Percentiles rank a stretch among this genome's conserved stretches.
Conservation (phyloP, 2,797 vertebrate genomes). For the Melanotaenia maccullochi region DNA sequence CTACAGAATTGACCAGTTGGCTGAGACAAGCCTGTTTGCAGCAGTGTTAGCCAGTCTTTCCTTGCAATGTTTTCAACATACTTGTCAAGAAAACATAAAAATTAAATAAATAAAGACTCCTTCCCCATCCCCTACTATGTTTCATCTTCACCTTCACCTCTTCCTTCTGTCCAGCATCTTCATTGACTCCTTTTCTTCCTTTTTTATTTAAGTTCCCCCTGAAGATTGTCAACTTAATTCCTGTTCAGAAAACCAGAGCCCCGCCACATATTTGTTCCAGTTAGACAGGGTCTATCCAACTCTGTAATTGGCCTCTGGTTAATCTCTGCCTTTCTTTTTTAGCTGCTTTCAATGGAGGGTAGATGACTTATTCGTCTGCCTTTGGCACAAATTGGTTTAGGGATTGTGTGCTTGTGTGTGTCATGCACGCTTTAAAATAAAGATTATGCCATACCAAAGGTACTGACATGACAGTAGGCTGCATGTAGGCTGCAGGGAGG, state of each 20-base stretch:
- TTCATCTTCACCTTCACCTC: background rate
- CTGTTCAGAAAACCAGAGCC: constrained; percentile 50
- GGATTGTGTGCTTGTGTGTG: constrained; percentile 33
- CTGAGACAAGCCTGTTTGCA: no score
- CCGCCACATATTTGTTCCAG: constrained; percentile 69
- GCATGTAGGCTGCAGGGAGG: constrained; percentile 7
- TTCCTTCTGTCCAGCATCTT: constrained; percentile 18
- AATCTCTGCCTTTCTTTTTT: constrained; percentile 76
- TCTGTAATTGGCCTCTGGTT: constrained; percentile 77
- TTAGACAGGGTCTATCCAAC: constrained; percentile 73
- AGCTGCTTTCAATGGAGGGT: constrained; percentile 65
- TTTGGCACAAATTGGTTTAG: constrained; percentile 69
- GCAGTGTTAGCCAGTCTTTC: no score
- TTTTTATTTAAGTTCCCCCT: constrained; percentile 41
- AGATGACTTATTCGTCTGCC: constrained; percentile 65
- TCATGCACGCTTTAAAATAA: background rate
- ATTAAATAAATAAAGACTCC: no score
- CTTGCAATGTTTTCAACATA: no score
- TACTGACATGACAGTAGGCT: constrained; percentile 15
- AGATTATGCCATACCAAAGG: constrained; percentile 22
- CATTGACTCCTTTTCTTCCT: constrained; percentile 13
- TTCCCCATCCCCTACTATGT: background rate
- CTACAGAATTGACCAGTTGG: no score
- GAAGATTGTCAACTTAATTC: constrained; percentile 50
- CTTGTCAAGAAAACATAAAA: no score